Base-by-base conservation (phyloP, 2,113 vertebrate genomes). In the Jaculus jaculus region DNA sequence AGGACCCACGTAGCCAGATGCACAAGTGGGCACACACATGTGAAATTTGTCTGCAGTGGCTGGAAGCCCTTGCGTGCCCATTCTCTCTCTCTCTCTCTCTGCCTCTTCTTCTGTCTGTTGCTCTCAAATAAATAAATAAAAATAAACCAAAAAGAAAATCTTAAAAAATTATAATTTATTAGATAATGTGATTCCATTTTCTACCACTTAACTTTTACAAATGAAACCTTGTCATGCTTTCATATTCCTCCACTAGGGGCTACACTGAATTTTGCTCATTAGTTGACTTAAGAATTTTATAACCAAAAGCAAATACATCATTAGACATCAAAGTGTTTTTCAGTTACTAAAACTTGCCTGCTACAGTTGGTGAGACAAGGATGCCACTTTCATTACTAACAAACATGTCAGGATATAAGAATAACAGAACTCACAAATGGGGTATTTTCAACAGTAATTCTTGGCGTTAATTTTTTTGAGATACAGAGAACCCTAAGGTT, bases 101-200 rank as follows among this genome's bases (percentile, higher is more conserved):
- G n/a, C n/a, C n/a, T n/a, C n/a, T n/a, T n/a, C n/a, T n/a, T n/a
- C n/a, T n/a, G n/a, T n/a, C n/a, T n/a, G n/a, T n/a, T n/a, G n/a
- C n/a, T n/a, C n/a, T n/a, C n/a, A n/a, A n/a, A n/a, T n/a, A n/a
- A n/a, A n/a, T n/a, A n/a, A n/a, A n/a, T n/a, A n/a, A n/a, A n/a
- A n/a, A n/a, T n/a, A n/a, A n/a, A n/a, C n/a, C n/a, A n/a, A n/a
- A n/a, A n/a, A n/a, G n/a, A n/a, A n/a, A n/a, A n/a, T n/a, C n/a
- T n/a, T n/a, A n/a, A n/a, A n/a, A n/a, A n/a, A 92, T 92, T 85
- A 87, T 0, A 69, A 47, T 61, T 73, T 30, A 88, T 85, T 77
- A 80, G 71, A 26, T 78, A 83, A 42, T 65, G 4, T n/a, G 84
- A 73, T 89, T 94, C n/a, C 8, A 94, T 88, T 96, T 94, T 65